These are phyloP conservation scores for Muscidifurax raptorellus DNA, from an alignment of 1,140 invertebrate species.

Conservation along the genomic window DNA sequence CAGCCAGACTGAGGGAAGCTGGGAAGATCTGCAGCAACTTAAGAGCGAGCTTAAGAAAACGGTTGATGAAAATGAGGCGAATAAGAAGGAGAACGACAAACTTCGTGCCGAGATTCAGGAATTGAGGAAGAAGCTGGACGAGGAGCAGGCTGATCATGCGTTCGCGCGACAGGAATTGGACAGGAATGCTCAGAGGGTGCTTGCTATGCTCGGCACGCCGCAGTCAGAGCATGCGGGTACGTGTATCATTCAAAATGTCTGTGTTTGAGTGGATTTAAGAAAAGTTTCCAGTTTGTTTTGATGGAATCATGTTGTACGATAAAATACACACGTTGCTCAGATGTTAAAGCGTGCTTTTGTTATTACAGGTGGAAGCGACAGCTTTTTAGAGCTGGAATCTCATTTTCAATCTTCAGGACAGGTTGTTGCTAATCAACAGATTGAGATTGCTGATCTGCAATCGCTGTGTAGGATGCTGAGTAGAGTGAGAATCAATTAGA, in stretches of 20 bases:
- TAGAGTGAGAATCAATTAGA: constrained; percentile 69
- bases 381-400: constrained; percentile 83
- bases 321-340: too few species aligned
- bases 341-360: constrained; percentile 13
- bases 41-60: constrained; percentile 76
- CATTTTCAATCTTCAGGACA: constrained; percentile 85
- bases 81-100: constrained; percentile 68
- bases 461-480: constrained; percentile 81
- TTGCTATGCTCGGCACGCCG: constrained; percentile 80
- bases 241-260: background rate
- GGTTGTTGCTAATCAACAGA: constrained; percentile 83
- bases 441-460: constrained; percentile 84
- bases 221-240: constrained; percentile 67
- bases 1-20: constrained; percentile 82
- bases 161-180: constrained; percentile 84
- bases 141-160: constrained; percentile 82
- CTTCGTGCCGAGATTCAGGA: constrained; percentile 67
- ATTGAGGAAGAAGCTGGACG: constrained; percentile 73
- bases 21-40: constrained; percentile 79
- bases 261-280: too few species aligned
- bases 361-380: constrained; percentile 77
- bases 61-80: constrained; percentile 54
- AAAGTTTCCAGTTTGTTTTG: too few species aligned
- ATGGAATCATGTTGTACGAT: too few species aligned
- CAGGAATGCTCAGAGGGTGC: constrained; percentile 82